A percentile compares a stretch with the other conserved stretches of the same genome.
Evolutionary conservation across 2,888 invertebrate genomes (phyloP).

Genomic region (Selenia dentaria): DNA sequence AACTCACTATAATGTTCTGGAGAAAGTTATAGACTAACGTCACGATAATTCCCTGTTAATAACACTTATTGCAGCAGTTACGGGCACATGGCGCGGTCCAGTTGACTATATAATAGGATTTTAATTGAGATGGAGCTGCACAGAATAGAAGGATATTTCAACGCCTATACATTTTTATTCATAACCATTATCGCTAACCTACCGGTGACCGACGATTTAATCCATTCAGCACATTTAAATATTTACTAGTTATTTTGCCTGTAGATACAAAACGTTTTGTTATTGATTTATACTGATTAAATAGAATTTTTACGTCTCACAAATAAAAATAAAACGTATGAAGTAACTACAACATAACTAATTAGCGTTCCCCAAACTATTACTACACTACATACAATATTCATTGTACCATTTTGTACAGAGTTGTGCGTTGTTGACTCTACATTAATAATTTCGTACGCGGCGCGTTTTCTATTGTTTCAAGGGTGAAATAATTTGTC

Average conservation of each 20-base stretch:
- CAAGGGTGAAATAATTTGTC: constrained; percentile 26
- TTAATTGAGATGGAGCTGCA: constrained; percentile 74
- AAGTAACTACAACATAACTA: constrained; percentile 34
- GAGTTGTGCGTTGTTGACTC: constrained; percentile 37
- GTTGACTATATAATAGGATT: constrained; percentile 68
- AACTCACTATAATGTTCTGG: constrained; percentile 23
- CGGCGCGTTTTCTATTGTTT: constrained; percentile 30
- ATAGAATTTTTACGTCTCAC: constrained; percentile 17
- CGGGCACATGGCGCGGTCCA: constrained; percentile 60
- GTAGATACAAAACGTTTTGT: constrained; percentile 8
- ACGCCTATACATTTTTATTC: too few species aligned
- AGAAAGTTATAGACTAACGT: constrained; percentile 40
- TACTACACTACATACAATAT: constrained; percentile 34
- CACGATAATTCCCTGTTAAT: constrained; percentile 55
- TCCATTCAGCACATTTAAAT: constrained; percentile 1
- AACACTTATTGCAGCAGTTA: constrained; percentile 55
- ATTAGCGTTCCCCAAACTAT: constrained; percentile 32
- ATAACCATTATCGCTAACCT: constrained; percentile 58
- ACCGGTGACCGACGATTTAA: constrained; percentile 39
- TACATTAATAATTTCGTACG: constrained; percentile 33
- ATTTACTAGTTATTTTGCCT: constrained; percentile 6
- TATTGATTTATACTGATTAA: constrained; percentile 24
- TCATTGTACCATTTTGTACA: constrained; percentile 34
- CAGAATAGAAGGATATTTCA: constrained; percentile 65
- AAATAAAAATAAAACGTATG: constrained; percentile 31